Conservation (phyloP, 1,140 invertebrate genomes). For the Drosophila oshimai region DNA sequence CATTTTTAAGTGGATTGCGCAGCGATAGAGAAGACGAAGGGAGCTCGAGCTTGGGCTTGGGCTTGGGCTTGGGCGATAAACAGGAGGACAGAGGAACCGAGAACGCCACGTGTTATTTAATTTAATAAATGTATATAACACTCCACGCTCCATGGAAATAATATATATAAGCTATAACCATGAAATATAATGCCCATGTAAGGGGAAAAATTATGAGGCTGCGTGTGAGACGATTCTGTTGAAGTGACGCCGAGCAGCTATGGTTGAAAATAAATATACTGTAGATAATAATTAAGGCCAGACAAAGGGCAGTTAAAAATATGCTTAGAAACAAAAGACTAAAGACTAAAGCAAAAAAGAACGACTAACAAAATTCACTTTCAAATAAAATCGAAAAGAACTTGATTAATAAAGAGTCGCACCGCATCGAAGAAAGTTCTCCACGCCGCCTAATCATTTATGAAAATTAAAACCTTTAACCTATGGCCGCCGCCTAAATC, state of each 20-base stretch:
- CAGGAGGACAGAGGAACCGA: conserved; percentile 23
- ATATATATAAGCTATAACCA: conserved; percentile 28
- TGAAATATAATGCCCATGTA: conserved; percentile 39
- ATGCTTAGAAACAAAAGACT: conserved; percentile 60
- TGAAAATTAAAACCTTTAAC: conserved; percentile 53
- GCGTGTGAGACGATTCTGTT: conserved; percentile 45
- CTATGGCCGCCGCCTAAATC: conserved; percentile 30
- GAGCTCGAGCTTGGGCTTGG: too few relatives aligned
- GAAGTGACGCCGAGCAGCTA: conserved; percentile 11
- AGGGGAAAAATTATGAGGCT: conserved; percentile 33
- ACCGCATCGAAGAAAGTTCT: conserved; percentile 39
- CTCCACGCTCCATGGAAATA: background rate
- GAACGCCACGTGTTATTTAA: conserved; percentile 47
- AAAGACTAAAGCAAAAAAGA: conserved; percentile 31
- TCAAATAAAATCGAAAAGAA: conserved; percentile 39
- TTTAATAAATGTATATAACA: conserved; percentile 46
- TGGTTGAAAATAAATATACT: conserved; percentile 32
- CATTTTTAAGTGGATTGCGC: conserved; percentile 40
- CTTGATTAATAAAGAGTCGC: conserved; percentile 25
- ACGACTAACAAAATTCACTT: conserved; percentile 39
- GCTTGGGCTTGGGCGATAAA: too few relatives aligned
- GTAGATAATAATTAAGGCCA: conserved; percentile 51
- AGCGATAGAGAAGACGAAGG: conserved; percentile 12
- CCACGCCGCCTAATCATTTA: conserved; percentile 37
- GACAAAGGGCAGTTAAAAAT: conserved; percentile 72